Percentiles rank a stretch among this genome's conserved stretches.
phyloP scores from a whole-genome alignment of 2,888 invertebrate genomes.

The Lepidochrysops patricia region DNA sequence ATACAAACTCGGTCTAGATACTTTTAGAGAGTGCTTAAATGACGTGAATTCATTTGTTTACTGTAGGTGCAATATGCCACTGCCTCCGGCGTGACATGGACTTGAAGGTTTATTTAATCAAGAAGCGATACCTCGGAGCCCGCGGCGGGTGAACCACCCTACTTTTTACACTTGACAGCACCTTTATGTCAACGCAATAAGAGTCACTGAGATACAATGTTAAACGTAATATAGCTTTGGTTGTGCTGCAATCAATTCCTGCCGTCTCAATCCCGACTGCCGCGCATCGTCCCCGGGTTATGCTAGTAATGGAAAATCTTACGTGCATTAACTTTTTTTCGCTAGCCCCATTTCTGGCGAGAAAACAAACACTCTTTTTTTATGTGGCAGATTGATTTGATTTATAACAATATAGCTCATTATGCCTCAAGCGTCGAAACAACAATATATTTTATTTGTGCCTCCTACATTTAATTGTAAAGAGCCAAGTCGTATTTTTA shows the following conservation, averaged over 20 bases:
- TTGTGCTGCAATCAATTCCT: conserved; percentile 48
- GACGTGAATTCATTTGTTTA: conserved; percentile 2
- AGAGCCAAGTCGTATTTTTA: no score
- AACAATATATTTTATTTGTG: no score
- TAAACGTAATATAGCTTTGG: no score
- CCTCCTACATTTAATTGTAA: no score
- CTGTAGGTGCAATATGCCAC: conserved; percentile 48
- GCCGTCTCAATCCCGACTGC: conserved; percentile 65
- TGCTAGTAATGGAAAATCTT: conserved; percentile 55
- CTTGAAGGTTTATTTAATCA: conserved; percentile 72
- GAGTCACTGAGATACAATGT: no score
- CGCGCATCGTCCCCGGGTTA: conserved; percentile 63
- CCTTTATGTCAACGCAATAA: no score
- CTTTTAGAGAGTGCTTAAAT: neutral
- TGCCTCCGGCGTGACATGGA: conserved; percentile 55
- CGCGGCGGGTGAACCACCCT: no score
- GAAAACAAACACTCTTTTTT: conserved; percentile 4
- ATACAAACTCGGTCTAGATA: neutral
- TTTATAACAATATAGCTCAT: neutral
- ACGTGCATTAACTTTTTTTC: conserved; percentile 16
- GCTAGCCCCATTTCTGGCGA: neutral
- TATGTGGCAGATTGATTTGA: neutral
- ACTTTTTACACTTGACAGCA: no score
- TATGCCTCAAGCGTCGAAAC: neutral
- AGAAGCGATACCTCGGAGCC: conserved; percentile 46